Evolutionary conservation across 1,140 invertebrate genomes (phyloP), one percentile per base, ranked within the genome.

Genomic region (Phthorimaea operculella): DNA sequence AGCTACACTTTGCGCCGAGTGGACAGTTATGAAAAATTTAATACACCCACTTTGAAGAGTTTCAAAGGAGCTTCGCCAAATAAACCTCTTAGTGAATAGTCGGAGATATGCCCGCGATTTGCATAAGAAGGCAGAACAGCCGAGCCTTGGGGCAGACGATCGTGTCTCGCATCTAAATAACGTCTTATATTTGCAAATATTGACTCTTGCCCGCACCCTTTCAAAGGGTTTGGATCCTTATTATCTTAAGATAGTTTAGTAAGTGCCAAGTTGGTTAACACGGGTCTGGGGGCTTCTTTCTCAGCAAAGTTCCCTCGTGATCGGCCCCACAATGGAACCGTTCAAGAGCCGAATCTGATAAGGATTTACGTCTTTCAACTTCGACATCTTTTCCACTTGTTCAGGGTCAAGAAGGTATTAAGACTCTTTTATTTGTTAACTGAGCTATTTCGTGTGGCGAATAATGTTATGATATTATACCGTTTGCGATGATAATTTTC

Each of bases 121-220:
- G 78, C 78, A 83, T 80, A 78, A 81, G 70, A 72, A 72, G 70
- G 58, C 62, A 54, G 61, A 62, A 64, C 68, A 67, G 69, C 62
- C 67, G 62, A 62, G 51, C 66, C 66, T 63, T 48, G 62, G 68
- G 71, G 58, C 66, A 66, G 66, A 68, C 67, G 68, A 74, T 73
- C 79, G 78, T 82, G 77, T 78, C 75, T 71, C 66, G 81, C 79
- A 83, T 84, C 74, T 81, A 77, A 84, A 84, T 81, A 76, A 74
- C 77, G 71, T 79, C 76, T 83, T 83, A 82, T 79, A 75, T 79
- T 77, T 76, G 71, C 76, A 78, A 83, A 83, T 80, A 83, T 83
- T 83, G 73, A 80, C 80, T 74, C 70, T 69, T 68, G 67, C 66
- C 69, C 74, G 67, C 72, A 80, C 73, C 78, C 80, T 81, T 77